Conservation (phyloP, 2,888 invertebrate genomes). For the Epicampocera succincta region DNA sequence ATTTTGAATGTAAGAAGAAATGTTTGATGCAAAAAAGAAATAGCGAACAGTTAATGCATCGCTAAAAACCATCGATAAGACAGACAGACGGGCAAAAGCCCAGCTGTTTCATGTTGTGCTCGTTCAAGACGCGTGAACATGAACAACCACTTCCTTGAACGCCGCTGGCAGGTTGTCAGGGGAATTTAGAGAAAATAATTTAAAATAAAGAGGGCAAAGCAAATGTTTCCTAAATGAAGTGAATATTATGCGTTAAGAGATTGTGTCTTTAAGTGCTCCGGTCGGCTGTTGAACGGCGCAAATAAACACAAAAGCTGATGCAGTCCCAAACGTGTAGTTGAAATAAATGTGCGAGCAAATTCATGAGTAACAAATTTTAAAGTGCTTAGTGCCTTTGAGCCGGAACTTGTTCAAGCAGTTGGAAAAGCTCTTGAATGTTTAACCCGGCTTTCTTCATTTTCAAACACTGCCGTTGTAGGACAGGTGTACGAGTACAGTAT, state of each 20-base stretch:
- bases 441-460: no score
- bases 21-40: constrained; percentile 19
- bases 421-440: no score
- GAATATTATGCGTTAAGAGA: neutral
- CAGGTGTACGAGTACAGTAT: no score
- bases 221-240: neutral
- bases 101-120: constrained; percentile 51
- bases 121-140: constrained; percentile 38
- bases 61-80: constrained; percentile 41
- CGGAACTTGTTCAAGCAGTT: no score
- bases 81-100: constrained; percentile 39
- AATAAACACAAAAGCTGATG: no score
- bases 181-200: neutral
- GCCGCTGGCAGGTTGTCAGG: constrained; percentile 17
- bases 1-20: neutral
- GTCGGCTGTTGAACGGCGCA: neutral
- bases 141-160: constrained; percentile 39
- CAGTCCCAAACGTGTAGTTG: no score
- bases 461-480: no score
- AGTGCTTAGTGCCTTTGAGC: no score
- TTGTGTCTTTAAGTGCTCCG: constrained; percentile 11
- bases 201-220: neutral
- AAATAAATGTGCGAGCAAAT: no score
- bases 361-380: no score
- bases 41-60: constrained; percentile 40